These are phyloP conservation scores for Sylvia borin DNA, from an alignment of 2,797 vertebrate genomes.

Conservation along the genomic window DNA sequence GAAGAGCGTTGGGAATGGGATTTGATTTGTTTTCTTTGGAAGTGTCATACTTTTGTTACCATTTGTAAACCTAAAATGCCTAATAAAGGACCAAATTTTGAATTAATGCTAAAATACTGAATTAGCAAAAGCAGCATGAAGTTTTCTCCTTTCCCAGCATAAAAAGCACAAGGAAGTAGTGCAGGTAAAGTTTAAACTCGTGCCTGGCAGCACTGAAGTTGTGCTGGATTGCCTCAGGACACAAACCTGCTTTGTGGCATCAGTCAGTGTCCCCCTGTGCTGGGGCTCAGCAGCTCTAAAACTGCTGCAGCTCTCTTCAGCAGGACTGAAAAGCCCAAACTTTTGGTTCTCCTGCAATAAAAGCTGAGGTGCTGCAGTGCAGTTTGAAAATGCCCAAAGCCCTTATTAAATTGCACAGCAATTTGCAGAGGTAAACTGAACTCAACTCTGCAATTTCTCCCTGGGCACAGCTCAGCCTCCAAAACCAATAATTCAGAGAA, in stretches of 20 bases:
- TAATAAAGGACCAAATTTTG: conserved; percentile 62
- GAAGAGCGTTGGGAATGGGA: not conserved
- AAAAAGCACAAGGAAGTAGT: not conserved
- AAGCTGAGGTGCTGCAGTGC: not conserved
- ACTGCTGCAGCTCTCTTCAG: not conserved
- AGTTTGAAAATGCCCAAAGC: not conserved
- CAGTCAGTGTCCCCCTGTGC: not conserved
- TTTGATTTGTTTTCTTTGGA: not conserved
- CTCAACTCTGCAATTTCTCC: not conserved
- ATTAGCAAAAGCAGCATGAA: not conserved
- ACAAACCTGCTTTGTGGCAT: not conserved
- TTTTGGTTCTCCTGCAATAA: not conserved
- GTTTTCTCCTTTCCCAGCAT: not conserved
- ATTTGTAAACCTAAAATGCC: conserved; percentile 7
- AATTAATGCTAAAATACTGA: not conserved
- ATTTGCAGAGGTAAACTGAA: not conserved
- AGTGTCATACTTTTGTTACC: conserved; percentile 3
- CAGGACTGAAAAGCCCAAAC: not conserved
- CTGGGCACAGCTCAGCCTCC: not conserved
- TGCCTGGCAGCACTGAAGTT: not conserved
- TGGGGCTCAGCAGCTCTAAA: not conserved
- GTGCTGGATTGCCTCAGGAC: not conserved
- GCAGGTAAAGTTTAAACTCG: not conserved
- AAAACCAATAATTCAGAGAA: not conserved
- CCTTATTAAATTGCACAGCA: not conserved